Base-by-base conservation (phyloP, 2,888 invertebrate genomes). In the Tipula helvola region DNA sequence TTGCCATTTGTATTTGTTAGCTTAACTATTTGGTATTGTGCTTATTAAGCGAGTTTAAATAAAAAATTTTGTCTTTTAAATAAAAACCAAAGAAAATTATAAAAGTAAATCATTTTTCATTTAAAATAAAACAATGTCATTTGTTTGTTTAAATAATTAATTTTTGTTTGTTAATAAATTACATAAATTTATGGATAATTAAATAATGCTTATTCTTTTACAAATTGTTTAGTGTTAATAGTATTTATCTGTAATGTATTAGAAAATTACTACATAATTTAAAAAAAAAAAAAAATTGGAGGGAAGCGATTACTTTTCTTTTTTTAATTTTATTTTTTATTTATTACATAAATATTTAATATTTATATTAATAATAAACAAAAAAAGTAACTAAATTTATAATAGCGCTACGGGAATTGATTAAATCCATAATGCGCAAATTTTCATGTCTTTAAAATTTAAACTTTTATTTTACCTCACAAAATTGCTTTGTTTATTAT, bases 281-380 rank as follows among this genome's bases (percentile, higher is more conserved):
- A n/a, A n/a, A 28, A 28, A 71, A 71, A 71, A 71, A 71, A 39
- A 52, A 71, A 71, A 71, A 71, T 85, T 85, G 85, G 85, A 85
- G 85, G 85, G 85, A 85, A 85, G 85, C 85, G 85, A 42, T 85
- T 85, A 85, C 85, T 18, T 85, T 85, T 41, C 39, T 84, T 84
- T 84, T 84, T 85, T 85, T 41, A 39, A 39, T 84, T 84, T 84
- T 84, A 84, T 39, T 39, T 84, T 84, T 84, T 39, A 84, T 84
- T 84, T 39, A 84, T 84, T 84, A 39, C 36, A 84, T 84, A 39
- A 39, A 84, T 41, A 84, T 84, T 84, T 36, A 84, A 39, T 41
- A 41, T 84, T 41, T 84, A 84, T 84, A 41, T 84, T 84, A 71
- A 71, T 71, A 71, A 71, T 71, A 71, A 71, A 71, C 71, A 71